Evolutionary conservation across 2,888 invertebrate species (phyloP).

Genomic region (Bimastos eiseni): DNA sequence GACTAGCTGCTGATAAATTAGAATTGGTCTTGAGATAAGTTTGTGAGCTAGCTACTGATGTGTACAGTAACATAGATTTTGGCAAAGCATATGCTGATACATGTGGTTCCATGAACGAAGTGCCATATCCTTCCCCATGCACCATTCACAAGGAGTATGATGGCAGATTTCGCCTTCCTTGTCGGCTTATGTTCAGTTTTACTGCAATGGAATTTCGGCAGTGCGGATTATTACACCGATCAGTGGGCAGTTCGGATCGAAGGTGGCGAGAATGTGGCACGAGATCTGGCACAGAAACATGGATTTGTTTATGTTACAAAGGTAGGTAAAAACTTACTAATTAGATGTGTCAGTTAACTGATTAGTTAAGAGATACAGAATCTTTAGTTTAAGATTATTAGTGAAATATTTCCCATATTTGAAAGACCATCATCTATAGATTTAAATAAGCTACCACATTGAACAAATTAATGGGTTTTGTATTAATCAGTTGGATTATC

Average conservation of each 20-base stretch:
- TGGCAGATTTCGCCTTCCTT: conserved; percentile 20
- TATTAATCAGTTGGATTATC: background rate
- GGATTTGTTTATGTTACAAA: conserved; percentile 34
- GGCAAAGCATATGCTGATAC: background rate
- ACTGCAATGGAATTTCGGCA: conserved; percentile 8
- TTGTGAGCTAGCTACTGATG: background rate
- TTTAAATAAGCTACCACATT: background rate
- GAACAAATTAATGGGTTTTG: background rate
- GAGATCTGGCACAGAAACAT: conserved; percentile 22
- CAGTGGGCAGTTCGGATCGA: conserved; percentile 32
- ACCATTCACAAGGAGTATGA: conserved; percentile 19
- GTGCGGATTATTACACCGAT: conserved; percentile 27
- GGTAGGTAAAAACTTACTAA: conserved; percentile 23
- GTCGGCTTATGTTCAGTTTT: conserved; percentile 5
- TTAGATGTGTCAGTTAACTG: background rate
- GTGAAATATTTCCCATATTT: background rate
- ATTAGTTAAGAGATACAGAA: background rate
- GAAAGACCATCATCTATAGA: background rate
- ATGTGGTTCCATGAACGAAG: background rate
- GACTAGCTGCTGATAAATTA: background rate
- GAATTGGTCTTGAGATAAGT: background rate
- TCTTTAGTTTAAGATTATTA: background rate
- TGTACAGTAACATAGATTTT: background rate
- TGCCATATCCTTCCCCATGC: background rate
- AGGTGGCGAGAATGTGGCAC: conserved; percentile 31